Conservation (phyloP, 2,888 invertebrate species). For the Drosophila histrio region DNA sequence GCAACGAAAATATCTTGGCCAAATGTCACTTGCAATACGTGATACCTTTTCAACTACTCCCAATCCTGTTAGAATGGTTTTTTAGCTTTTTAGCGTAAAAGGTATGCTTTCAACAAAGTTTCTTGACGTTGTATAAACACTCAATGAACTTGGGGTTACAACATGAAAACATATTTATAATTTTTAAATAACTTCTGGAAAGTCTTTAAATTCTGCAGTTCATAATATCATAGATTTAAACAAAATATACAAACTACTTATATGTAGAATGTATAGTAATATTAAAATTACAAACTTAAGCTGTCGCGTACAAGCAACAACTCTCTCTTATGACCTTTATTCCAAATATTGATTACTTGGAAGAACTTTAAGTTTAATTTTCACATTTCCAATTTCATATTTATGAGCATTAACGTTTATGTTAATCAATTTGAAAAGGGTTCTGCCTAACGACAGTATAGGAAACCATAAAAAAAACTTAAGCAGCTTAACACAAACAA, state of each 20-base stretch:
- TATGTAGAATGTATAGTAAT: too few relatives aligned
- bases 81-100: conserved; percentile 1
- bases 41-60: conserved; percentile 12
- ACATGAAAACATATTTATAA: not conserved
- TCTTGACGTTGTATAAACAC: not conserved
- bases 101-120: not conserved
- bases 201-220: too few relatives aligned
- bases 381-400: not conserved
- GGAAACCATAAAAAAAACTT: conserved; percentile 5
- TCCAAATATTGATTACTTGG: not conserved
- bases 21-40: conserved; percentile 36
- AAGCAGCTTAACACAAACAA: conserved; percentile 13
- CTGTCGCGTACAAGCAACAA: too few relatives aligned
- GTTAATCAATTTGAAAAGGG: conserved; percentile 17
- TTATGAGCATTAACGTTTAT: conserved; percentile 5
- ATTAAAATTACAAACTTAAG: not conserved
- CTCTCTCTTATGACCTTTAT: not conserved
- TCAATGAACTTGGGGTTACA: not conserved
- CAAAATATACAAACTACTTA: too few relatives aligned
- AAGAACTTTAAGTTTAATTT: not conserved
- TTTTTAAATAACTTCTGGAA: too few relatives aligned
- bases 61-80: conserved; percentile 8
- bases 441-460: not conserved
- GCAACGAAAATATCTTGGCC: conserved; percentile 26
- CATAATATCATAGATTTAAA: too few relatives aligned